A percentile compares a stretch with the other conserved stretches of the same genome.
Conservation (phyloP, 2,113 vertebrate species). For the Leptocoma aspasia region DNA sequence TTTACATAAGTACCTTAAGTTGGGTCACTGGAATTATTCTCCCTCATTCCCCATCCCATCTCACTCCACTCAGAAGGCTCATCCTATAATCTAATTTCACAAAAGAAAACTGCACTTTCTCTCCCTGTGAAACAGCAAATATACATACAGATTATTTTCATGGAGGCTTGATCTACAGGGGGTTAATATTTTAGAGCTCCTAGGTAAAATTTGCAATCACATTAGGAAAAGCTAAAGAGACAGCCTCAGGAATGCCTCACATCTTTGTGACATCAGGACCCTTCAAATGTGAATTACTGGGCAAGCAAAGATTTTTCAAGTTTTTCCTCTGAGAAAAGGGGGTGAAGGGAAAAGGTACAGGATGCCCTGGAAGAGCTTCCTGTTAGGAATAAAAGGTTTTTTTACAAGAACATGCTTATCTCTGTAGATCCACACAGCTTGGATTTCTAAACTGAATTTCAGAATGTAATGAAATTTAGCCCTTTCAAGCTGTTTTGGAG, state of each 20-base stretch:
- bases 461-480: not conserved
- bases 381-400: slow-evolving; percentile 9
- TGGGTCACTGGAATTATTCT: slow-evolving; percentile 7
- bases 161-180: not conserved
- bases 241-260: not conserved
- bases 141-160: not conserved
- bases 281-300: not conserved
- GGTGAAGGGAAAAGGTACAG: not conserved
- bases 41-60: not conserved
- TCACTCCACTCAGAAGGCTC: not conserved
- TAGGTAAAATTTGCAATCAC: not conserved
- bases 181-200: not conserved
- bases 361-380: slow-evolving; percentile 21
- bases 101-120: not conserved
- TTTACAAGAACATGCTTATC: not conserved
- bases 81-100: not conserved
- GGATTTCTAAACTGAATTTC: not conserved
- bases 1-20: not conserved
- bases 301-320: not conserved
- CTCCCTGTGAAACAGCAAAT: not conserved
- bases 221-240: not conserved
- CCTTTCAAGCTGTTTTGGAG: not conserved
- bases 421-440: not conserved
- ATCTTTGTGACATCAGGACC: not conserved
- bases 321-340: not conserved